Base-by-base conservation (phyloP, 2,888 invertebrate genomes). In the Calliopum simillimum region DNA sequence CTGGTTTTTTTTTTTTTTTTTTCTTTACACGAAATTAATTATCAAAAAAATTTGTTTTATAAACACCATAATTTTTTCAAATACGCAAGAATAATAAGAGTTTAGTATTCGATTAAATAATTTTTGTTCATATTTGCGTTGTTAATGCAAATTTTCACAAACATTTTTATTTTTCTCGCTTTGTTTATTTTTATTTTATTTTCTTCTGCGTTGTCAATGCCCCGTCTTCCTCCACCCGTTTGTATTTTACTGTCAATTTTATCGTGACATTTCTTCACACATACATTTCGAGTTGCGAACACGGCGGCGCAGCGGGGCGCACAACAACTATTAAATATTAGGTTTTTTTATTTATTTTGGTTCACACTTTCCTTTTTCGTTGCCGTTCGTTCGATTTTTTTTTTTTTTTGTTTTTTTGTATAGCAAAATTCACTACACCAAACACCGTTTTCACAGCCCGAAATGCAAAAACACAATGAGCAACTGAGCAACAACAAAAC, bases 381-480 rank as follows among this genome's bases (percentile, higher is more conserved):
- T n/a, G n/a, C 56, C 46, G 56, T 58, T 11, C 14, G 23, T 64
- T 69, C n/a, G 16, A 51, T 51, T 14, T 14, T 14, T 51, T 12
- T 63, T 5, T 58, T 25, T 19, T 21, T 46, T 41, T 49, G 4
- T 19, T 44, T 43, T 13, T 19, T 64, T 62, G 19, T 51, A 41
- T 63, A 64, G 44, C 43, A 61, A 44, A 61, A 46, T 16, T 21
- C 19, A 51, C 41, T n/a, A 64, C 41, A 51, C 16, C 51, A 49
- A 33, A 25, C 23, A 41, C 14, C 55, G 55, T 51, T 4, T 46
- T 65, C 49, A 69, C 66, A 14, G 21, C 19, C 12, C 49, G 66
- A 66, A 12, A 62, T 62, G 49, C 66, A 66, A 49, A 69, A 66
- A 62, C 56, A 66, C 71, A 66, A 62, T 69, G 69, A 62, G 56